Evolutionary conservation across 1,140 invertebrate species (phyloP).

Genomic region (Cryptotermes secundus): DNA sequence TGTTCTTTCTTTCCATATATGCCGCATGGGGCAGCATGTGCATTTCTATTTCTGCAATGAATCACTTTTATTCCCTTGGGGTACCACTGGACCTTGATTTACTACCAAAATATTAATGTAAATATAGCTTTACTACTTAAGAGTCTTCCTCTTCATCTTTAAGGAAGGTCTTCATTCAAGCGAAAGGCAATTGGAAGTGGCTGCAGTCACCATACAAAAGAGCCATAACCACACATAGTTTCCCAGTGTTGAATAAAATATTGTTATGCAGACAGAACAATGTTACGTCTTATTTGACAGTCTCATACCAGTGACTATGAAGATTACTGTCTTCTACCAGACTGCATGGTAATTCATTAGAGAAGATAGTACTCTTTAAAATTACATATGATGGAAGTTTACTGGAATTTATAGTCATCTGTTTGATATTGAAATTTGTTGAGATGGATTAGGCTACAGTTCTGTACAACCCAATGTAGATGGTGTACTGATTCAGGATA

Average conservation of each 20-base stretch:
- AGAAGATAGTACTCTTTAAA: too few relatives aligned
- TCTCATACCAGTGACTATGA: too few relatives aligned
- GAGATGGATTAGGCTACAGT: neutral
- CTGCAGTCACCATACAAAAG: too few relatives aligned
- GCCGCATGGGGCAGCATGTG: neutral
- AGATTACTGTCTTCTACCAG: too few relatives aligned
- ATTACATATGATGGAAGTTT: neutral
- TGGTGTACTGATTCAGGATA: neutral
- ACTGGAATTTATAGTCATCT: neutral
- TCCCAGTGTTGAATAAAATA: too few relatives aligned
- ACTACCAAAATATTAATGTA: neutral
- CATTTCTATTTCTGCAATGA: neutral
- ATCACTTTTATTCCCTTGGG: neutral
- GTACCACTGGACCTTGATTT: constrained; percentile 12
- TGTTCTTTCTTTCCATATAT: neutral
- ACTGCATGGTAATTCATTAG: too few relatives aligned
- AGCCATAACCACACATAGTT: too few relatives aligned
- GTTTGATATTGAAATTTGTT: neutral
- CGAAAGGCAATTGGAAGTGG: too few relatives aligned
- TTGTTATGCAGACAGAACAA: too few relatives aligned
- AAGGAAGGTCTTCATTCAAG: neutral
- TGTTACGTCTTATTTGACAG: too few relatives aligned
- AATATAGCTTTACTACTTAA: neutral
- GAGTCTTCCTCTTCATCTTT: neutral
- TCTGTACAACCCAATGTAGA: neutral